Percentiles rank a stretch among this genome's conserved stretches.
phyloP scores from a whole-genome alignment of 1,140 invertebrate genomes.

The Hetaerina americana region DNA sequence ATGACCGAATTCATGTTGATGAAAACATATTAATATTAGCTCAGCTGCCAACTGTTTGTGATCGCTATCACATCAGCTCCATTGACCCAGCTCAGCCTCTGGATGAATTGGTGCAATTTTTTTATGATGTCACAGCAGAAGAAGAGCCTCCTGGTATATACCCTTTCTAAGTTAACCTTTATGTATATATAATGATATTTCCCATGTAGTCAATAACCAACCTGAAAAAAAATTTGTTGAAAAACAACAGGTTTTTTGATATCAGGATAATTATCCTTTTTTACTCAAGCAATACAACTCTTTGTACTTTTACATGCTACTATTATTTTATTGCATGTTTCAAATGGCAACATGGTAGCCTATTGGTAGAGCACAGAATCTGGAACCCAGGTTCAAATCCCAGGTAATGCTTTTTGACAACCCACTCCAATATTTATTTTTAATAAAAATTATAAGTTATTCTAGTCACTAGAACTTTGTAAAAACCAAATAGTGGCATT shows the following conservation, averaged over 20 bases:
- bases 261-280: background rate
- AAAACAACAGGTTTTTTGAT: too few relatives aligned
- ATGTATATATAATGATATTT: background rate
- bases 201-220: background rate
- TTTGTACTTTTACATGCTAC: background rate
- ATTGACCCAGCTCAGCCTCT: constrained; percentile 25
- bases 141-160: constrained; percentile 24
- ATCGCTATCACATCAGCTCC: background rate
- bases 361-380: background rate
- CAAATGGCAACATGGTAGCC: background rate
- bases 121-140: constrained; percentile 31
- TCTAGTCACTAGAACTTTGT: too few relatives aligned
- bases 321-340: background rate
- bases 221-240: background rate
- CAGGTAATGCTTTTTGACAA: background rate
- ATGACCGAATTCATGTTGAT: constrained; percentile 24
- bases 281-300: background rate
- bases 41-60: background rate
- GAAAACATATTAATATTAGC: background rate
- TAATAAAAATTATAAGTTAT: too few relatives aligned
- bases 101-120: constrained; percentile 32
- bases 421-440: too few relatives aligned
- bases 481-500: too few relatives aligned
- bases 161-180: background rate
- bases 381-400: background rate